Evolutionary conservation across 1,140 invertebrate genomes (phyloP).

Genomic region (Neodiprion virginianus): DNA sequence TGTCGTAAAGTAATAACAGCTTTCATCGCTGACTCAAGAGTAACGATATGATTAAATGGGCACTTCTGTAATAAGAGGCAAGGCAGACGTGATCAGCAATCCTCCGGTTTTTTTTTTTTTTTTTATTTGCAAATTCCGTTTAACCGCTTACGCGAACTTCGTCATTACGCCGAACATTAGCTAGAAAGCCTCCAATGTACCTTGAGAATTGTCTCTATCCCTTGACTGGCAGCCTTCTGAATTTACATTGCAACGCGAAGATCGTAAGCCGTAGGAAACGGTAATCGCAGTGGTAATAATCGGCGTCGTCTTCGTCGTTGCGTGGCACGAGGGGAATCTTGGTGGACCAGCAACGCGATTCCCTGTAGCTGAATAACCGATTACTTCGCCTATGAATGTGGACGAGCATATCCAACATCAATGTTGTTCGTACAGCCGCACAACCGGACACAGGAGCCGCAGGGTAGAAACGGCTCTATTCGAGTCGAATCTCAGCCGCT

Average conservation of each 20-base stretch:
- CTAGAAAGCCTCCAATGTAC: too few species aligned
- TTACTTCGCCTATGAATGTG: background rate
- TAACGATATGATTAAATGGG: background rate
- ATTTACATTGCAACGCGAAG: too few species aligned
- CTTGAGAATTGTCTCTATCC: too few species aligned
- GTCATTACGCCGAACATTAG: background rate
- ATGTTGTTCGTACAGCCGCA: background rate
- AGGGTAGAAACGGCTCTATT: slow-evolving; percentile 2
- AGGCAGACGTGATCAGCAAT: background rate
- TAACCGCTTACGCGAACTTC: background rate
- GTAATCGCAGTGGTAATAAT: background rate
- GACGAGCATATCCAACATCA: background rate
- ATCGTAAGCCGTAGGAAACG: background rate
- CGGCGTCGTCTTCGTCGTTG: slow-evolving; percentile 2
- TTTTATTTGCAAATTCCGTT: background rate
- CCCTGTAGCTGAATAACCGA: slow-evolving; percentile 1
- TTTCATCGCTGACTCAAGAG: background rate
- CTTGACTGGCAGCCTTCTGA: too few species aligned
- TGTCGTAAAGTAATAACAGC: slow-evolving; percentile 3
- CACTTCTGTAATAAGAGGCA: background rate
- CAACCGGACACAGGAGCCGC: background rate
- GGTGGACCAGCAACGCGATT: background rate
- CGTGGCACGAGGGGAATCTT: background rate
- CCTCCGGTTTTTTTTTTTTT: background rate
- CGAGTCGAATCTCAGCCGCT: background rate